These are phyloP conservation scores for Meloe dianella DNA, from an alignment of 2,888 invertebrate species.

Conservation along the genomic window DNA sequence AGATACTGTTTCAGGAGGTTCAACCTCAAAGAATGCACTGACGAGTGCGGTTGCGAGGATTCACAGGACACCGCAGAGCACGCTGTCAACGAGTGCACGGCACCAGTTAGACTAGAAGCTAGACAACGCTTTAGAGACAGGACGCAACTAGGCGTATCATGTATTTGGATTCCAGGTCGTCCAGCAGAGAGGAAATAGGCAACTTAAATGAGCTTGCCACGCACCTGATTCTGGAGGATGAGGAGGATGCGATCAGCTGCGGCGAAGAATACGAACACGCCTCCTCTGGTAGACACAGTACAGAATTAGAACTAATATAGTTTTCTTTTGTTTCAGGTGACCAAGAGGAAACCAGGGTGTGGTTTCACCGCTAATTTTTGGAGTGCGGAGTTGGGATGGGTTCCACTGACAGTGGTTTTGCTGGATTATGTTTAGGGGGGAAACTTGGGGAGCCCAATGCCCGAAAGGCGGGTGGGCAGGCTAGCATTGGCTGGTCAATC, in stretches of 20 bases:
- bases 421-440: neutral
- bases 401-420: neutral
- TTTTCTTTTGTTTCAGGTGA: neutral
- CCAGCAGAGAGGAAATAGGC: neutral
- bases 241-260: neutral
- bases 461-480: neutral
- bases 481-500: neutral
- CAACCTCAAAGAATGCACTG: slow-evolving; percentile 10
- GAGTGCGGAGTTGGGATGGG: neutral
- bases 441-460: neutral
- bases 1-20: slow-evolving; percentile 19
- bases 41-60: slow-evolving; percentile 14
- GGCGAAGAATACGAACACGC: neutral
- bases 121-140: no score
- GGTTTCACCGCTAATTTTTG: neutral
- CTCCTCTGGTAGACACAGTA: no score
- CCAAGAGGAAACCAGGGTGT: neutral
- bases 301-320: neutral
- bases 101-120: no score
- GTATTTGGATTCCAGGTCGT: neutral
- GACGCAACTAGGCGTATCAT: no score
- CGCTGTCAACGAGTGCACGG: neutral
- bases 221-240: neutral
- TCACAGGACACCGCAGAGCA: slow-evolving; percentile 22
- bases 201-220: neutral